Base-by-base conservation (phyloP, 2,888 invertebrate genomes). In the Gryllus longicercus region DNA sequence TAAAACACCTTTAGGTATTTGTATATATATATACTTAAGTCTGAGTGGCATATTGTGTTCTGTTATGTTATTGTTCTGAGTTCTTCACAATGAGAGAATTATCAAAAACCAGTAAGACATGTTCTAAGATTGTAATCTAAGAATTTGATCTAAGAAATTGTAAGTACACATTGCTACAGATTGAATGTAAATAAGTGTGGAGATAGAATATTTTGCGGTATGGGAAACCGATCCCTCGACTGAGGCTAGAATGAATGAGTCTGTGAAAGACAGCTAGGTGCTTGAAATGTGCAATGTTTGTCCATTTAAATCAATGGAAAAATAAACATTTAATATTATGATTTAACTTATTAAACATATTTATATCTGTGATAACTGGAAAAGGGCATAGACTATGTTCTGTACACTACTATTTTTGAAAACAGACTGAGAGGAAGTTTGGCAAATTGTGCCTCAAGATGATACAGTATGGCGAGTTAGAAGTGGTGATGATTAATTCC, bases 291-390 rank as follows among this genome's bases (percentile, higher is more conserved):
- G 63, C 63, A 63, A 63, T 63, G 63, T 18, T 63, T 63, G n/a
- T 63, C 63, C 63, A 63, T 63, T 63, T 63, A 63, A 63, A n/a
- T 63, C 63, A 63, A 63, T 63, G 63, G 63, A 16, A 63, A 18
- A 63, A n/a, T 18, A 14, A 14, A 18, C 14, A 18, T 63, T 14
- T 63, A 63, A 63, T 63, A 63, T 63, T 63, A 63, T 63, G 63
- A n/a, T 63, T 63, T 63, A 63, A 63, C 63, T 63, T 49, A 77
- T 77, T 49, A 25, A n/a, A 77, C 49, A 77, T 77, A 77, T 77
- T 77, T 79, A 74, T 79, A 79, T 79, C 79, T 79, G 79, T 79
- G 79, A 79, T 79, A 79, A 79, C 49, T 63, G 63, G 63, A 63
- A 63, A 63, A 63, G 63, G 63, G 63, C 63, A 63, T 63, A 63